Conservation (phyloP, 2,888 invertebrate genomes). For the Thereva nobilitata region DNA sequence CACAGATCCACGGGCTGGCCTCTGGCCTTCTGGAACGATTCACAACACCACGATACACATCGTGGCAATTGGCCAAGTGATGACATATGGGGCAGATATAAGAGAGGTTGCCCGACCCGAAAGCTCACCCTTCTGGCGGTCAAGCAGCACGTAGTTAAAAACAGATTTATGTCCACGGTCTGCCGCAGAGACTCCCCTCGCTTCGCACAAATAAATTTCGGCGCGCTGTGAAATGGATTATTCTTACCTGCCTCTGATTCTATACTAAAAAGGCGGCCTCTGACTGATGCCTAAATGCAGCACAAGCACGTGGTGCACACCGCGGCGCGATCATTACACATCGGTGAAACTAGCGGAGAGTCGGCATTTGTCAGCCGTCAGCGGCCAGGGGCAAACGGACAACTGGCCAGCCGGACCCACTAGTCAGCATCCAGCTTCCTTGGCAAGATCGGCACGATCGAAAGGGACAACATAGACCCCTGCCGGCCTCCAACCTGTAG, state of each 20-base stretch:
- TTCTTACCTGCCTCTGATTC: neutral
- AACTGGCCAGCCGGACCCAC: conserved; percentile 9
- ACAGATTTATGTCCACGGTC: no score
- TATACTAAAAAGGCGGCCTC: neutral
- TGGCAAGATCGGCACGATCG: neutral
- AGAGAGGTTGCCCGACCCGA: no score
- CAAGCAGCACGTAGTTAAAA: no score
- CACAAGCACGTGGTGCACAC: conserved; percentile 22
- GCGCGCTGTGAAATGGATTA: neutral
- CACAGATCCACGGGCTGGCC: no score
- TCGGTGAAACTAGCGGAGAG: neutral
- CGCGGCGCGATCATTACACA: conserved; percentile 17
- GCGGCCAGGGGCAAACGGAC: neutral
- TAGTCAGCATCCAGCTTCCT: neutral
- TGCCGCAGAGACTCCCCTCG: no score
- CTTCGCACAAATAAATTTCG: no score
- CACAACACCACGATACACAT: no score
- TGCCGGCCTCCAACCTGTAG: conserved; percentile 12
- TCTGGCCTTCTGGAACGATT: no score
- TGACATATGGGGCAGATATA: no score
- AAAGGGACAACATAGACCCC: conserved; percentile 14
- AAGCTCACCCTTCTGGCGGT: no score
- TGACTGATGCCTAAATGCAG: neutral
- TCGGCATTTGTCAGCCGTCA: neutral
- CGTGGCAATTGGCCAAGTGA: no score